Percentiles rank a stretch among this genome's conserved stretches.
Conservation (phyloP, 2,888 invertebrate genomes). For the Drosophila trichaetosa region DNA sequence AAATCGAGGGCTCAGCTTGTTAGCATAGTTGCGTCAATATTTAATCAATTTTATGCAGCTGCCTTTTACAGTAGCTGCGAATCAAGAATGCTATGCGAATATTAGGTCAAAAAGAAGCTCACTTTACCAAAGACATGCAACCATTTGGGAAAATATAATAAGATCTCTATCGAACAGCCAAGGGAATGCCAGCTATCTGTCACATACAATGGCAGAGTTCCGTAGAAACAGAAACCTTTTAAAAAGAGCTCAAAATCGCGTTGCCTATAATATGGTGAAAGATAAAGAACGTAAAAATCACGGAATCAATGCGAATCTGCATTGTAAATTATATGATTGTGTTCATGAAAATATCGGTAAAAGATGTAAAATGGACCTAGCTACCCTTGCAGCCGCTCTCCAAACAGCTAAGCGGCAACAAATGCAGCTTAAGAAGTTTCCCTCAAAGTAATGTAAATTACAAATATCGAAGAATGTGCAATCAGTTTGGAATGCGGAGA, state of each 20-base stretch:
- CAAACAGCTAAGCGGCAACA: constrained; percentile 1
- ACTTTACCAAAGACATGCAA: neutral
- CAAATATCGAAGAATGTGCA: neutral
- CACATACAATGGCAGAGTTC: neutral
- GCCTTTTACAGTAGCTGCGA: constrained; percentile 20
- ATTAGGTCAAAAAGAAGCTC: neutral
- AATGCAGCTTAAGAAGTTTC: neutral
- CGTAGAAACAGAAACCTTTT: neutral
- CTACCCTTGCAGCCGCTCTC: neutral
- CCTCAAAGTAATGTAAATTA: neutral
- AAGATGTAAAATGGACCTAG: neutral
- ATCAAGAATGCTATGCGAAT: neutral
- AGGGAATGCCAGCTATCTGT: neutral
- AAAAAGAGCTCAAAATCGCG: neutral
- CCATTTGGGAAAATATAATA: neutral
- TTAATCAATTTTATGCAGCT: constrained; percentile 7
- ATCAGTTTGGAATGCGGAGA: neutral
- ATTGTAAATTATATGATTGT: neutral
- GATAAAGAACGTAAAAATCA: neutral
- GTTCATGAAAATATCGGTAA: neutral
- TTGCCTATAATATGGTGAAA: neutral
- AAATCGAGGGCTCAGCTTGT: constrained; percentile 18
- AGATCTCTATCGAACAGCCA: neutral
- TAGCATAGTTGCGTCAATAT: constrained; percentile 13
- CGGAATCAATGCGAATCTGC: neutral